These are phyloP conservation scores for Anolis sagrei DNA, from an alignment of 2,113 vertebrate species.

Conservation along the genomic window DNA sequence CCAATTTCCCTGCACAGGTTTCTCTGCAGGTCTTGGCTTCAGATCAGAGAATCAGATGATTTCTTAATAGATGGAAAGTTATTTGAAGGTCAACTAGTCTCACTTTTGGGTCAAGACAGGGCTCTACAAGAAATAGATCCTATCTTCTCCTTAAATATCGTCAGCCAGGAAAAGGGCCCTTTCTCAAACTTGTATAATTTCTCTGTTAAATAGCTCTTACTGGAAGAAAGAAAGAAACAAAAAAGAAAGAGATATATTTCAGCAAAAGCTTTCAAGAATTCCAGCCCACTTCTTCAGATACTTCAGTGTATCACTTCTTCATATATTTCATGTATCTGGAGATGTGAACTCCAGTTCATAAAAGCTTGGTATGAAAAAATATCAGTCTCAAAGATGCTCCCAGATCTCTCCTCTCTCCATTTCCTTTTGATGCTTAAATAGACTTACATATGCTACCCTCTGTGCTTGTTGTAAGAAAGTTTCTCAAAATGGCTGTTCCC, in stretches of 20 bases:
- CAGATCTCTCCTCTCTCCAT: not conserved
- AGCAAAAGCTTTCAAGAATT: too few species aligned
- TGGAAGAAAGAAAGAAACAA: not conserved
- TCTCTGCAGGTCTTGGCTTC: not conserved
- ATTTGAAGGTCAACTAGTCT: not conserved
- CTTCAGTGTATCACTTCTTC: too few species aligned
- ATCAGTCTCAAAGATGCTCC: too few species aligned
- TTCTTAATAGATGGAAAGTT: not conserved
- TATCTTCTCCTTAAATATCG: not conserved
- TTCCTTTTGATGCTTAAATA: not conserved
- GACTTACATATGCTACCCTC: not conserved
- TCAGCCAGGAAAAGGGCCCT: not conserved
- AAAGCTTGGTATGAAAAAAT: too few species aligned
- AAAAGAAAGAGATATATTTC: too few species aligned
- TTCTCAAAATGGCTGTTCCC: too few species aligned
- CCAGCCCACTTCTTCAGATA: too few species aligned
- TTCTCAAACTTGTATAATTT: not conserved
- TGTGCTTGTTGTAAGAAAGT: not conserved
- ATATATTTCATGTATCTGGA: too few species aligned
- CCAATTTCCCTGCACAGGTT: not conserved
- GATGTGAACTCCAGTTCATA: too few species aligned
- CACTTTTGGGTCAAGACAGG: not conserved
- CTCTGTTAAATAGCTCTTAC: not conserved
- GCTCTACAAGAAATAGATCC: too few species aligned
- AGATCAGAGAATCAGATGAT: not conserved